Evolutionary conservation across 2,113 vertebrate species (phyloP).

Genomic region (Pelmatolapia mariae): DNA sequence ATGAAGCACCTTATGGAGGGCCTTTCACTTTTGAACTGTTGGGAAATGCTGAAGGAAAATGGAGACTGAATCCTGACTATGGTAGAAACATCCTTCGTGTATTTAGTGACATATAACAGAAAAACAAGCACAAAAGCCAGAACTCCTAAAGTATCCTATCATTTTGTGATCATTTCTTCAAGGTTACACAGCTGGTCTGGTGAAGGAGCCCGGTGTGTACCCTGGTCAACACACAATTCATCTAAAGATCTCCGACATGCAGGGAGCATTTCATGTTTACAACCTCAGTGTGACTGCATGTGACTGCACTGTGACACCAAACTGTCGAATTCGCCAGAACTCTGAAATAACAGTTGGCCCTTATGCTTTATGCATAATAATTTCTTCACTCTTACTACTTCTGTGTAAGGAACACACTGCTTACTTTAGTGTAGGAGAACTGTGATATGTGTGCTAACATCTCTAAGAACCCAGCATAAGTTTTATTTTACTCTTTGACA

Average conservation of each 20-base stretch:
- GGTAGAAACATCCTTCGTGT: constrained; percentile 4
- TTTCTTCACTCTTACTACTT: constrained; percentile 14
- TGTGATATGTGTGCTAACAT: not conserved
- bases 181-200: constrained; percentile 45
- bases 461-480: not conserved
- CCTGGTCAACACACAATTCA: constrained; percentile 8
- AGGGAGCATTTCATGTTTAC: constrained; percentile 31
- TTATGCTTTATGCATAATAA: not conserved
- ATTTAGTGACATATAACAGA: not conserved
- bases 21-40: constrained; percentile 58
- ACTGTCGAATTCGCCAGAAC: not conserved
- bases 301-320: constrained; percentile 7
- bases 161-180: not conserved
- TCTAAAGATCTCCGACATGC: constrained; percentile 48
- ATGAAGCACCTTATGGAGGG: constrained; percentile 32
- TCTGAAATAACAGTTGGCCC: not conserved
- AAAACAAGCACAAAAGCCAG: not conserved
- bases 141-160: rapidly evolving
- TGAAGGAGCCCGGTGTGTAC: constrained; percentile 19
- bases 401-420: not conserved
- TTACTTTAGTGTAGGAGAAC: not conserved
- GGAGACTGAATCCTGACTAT: constrained; percentile 44
- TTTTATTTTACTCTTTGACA: not conserved
- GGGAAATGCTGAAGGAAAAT: constrained; percentile 45
- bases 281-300: constrained; percentile 39